phyloP scores from a whole-genome alignment of 2,797 vertebrate species.

The Galago senegalensis region DNA sequence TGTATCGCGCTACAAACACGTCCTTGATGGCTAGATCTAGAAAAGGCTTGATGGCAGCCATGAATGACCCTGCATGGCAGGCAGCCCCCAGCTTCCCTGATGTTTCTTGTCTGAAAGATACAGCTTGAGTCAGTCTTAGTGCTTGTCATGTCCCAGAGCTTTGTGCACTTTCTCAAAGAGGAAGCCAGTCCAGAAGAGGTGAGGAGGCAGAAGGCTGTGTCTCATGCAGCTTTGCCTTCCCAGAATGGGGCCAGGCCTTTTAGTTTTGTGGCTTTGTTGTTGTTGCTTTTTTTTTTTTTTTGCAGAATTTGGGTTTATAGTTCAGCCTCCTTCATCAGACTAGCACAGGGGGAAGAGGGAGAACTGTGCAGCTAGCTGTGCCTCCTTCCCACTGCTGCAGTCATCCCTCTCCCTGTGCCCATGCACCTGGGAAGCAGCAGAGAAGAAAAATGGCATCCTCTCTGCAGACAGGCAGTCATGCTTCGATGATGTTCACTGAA shows the following conservation, averaged over 20 bases:
- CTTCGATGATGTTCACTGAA: slow-evolving; percentile 95
- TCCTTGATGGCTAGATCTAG: slow-evolving; percentile 66
- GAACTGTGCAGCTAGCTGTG: slow-evolving; percentile 47
- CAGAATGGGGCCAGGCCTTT: slow-evolving; percentile 66
- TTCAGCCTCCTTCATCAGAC: slow-evolving; percentile 79
- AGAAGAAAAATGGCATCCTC: slow-evolving; percentile 77
- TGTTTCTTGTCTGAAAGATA: slow-evolving; percentile 47
- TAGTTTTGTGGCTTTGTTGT: slow-evolving; percentile 75
- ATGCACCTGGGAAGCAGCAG: slow-evolving; percentile 42
- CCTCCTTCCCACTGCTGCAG: slow-evolving; percentile 47
- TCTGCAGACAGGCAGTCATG: slow-evolving; percentile 90
- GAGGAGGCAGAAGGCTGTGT: slow-evolving; percentile 64
- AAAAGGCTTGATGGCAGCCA: slow-evolving; percentile 45
- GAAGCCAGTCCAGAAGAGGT: slow-evolving; percentile 71
- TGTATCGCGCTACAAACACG: slow-evolving; percentile 44
- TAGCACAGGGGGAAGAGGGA: slow-evolving; percentile 65
- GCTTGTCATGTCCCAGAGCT: slow-evolving; percentile 63
- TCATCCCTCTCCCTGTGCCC: slow-evolving; percentile 78
- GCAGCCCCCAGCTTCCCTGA: slow-evolving; percentile 35
- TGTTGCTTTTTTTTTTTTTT: slow-evolving; percentile 7
- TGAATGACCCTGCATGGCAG: neutral
- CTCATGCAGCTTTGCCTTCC: slow-evolving; percentile 78
- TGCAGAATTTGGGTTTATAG: slow-evolving; percentile 83
- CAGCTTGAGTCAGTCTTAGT: slow-evolving; percentile 31
- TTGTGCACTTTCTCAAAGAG: slow-evolving; percentile 75